A percentile compares a stretch with the other conserved stretches of the same genome.
Conservation (phyloP, 2,888 invertebrate genomes). For the Macrophya alboannulata region DNA sequence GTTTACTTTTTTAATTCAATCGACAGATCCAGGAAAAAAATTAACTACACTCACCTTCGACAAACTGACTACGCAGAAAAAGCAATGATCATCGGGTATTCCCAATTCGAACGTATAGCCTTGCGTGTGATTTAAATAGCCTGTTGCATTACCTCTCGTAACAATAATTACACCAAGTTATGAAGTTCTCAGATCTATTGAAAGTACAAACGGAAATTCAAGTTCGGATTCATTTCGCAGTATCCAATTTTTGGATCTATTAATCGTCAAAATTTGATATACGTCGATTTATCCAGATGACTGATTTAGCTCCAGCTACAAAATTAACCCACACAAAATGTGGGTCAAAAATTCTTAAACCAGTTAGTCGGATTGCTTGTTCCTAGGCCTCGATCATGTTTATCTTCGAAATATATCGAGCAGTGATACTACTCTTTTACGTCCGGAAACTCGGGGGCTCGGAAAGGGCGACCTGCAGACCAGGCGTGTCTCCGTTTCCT, state of each 20-base stretch:
- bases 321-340: background rate
- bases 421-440: conserved; percentile 21
- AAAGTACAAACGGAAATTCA: background rate
- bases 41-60: background rate
- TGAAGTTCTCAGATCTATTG: background rate
- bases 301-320: background rate
- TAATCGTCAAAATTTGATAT: background rate
- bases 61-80: background rate
- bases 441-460: conserved; percentile 45
- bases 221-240: background rate
- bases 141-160: background rate
- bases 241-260: background rate
- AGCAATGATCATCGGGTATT: background rate
- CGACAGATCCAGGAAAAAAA: background rate
- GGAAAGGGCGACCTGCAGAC: conserved; percentile 67
- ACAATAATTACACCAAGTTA: background rate
- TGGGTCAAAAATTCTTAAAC: conserved; percentile 1
- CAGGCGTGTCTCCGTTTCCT: conserved; percentile 78
- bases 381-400: background rate
- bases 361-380: background rate
- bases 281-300: background rate
- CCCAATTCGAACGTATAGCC: background rate
- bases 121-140: background rate
- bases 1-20: background rate
- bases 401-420: conserved; percentile 40